Evolutionary conservation across 2,797 vertebrate genomes (phyloP).

Genomic region (Lagodon rhomboides): DNA sequence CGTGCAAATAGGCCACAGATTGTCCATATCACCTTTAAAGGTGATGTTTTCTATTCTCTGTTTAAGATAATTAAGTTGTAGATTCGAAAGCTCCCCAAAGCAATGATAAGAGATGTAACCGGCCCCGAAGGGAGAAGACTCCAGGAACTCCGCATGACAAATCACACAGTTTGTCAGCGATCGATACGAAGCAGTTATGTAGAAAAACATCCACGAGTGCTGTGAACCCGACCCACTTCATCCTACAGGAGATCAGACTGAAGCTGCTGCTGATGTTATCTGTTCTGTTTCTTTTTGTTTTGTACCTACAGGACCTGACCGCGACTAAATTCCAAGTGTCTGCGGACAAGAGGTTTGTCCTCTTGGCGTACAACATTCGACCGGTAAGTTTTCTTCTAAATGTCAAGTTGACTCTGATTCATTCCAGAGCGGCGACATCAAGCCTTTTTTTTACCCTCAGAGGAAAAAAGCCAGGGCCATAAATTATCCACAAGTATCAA

Average conservation of each 20-base stretch:
- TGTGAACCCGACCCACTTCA: not conserved
- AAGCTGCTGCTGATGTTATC: not conserved
- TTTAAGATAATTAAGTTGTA: not conserved
- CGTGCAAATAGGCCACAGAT: not conserved
- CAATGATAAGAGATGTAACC: not conserved
- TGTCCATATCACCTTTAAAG: not conserved
- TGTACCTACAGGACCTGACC: slow-evolving; percentile 80
- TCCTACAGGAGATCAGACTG: not conserved
- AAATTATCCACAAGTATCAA: slow-evolving; percentile 58
- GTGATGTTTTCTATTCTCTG: too few relatives aligned
- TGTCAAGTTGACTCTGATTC: slow-evolving; percentile 16
- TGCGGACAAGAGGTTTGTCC: slow-evolving; percentile 87
- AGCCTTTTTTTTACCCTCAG: slow-evolving; percentile 10
- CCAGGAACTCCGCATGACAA: not conserved
- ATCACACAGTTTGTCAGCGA: not conserved
- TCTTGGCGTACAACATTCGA: slow-evolving; percentile 86
- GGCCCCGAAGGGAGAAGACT: not conserved
- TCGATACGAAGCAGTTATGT: not conserved
- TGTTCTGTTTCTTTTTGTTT: not conserved
- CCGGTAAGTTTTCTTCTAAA: slow-evolving; percentile 79
- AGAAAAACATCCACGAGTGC: not conserved
- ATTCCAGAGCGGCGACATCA: slow-evolving; percentile 12
- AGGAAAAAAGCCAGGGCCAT: slow-evolving; percentile 34
- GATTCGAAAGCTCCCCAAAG: not conserved
- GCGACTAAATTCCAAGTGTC: slow-evolving; percentile 85